Base-by-base conservation (phyloP, 2,888 invertebrate genomes). In the Glaucopsyche alexis region DNA sequence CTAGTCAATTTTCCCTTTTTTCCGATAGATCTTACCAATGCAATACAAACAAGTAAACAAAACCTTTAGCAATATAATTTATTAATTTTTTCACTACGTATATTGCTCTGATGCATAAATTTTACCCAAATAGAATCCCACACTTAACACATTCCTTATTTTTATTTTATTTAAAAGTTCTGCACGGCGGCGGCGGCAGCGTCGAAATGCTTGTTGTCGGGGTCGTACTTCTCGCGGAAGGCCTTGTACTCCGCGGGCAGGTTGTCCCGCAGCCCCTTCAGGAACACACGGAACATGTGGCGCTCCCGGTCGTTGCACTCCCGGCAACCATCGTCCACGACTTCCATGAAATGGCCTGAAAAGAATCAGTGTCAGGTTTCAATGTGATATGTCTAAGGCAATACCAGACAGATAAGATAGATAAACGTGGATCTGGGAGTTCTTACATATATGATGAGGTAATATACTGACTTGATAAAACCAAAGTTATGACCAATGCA, bases 241-340 rank as follows among this genome's bases (percentile, higher is more conserved):
- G 49, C 16, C 11, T 72, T 66, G 66, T 72, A 72, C 7, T 66
- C 66, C 3, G 49, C 49, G 1, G 65, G 66, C 11, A 50, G 40
- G 1, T 40, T 11, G 8, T 42, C 50, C 6, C 50, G 49, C 1
- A 65, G 29, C 9, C 49, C 66, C 14, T 14, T 8, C 38, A 72
- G 40, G 66, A 66, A 72, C 5, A 49, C 38, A 1, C 40, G 47
- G 7, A 42, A 65, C 65, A 66, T 49, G 19, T 72, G 66, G 9
- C 40, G 65, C 65, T 72, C 65, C 5, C 65, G 8, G 50, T 38
- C 40, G 19, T 14, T 66, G 19, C 72, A 72, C 7, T 72, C 72
- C 13, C 42, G 72, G 66, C 72, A 72, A 4, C 49, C 65, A 14
- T 72, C 72, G 14, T 13, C 0, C 13, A 72, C 14, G 13, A 65